Evolutionary conservation across 1,140 invertebrate species (phyloP).

Genomic region (Zaprionus lachaisei): DNA sequence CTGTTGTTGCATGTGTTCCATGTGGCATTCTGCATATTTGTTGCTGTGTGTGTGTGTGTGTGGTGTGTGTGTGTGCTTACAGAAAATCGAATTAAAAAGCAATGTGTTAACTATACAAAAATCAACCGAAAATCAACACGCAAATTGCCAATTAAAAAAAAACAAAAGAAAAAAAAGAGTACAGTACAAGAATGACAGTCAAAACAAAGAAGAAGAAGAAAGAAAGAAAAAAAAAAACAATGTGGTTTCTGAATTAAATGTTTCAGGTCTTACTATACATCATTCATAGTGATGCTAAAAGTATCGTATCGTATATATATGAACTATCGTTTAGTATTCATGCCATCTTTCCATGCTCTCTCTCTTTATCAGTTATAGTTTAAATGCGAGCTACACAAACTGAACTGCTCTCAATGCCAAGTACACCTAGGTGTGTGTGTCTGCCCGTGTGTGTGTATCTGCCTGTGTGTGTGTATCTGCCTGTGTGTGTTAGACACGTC

Average conservation of each 20-base stretch:
- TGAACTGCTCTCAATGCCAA: neutral
- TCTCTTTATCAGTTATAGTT: neutral
- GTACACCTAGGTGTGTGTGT: neutral
- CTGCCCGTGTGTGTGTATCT: neutral
- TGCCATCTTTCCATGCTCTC: neutral
- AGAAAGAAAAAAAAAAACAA: neutral
- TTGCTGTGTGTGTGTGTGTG: conserved; percentile 3
- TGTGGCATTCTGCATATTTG: conserved; percentile 7
- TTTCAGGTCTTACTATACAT: neutral
- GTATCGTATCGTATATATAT: neutral
- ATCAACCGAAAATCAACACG: conserved; percentile 3
- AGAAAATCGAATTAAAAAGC: neutral
- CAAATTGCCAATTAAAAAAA: neutral
- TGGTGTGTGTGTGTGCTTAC: conserved; percentile 7
- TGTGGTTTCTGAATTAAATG: neutral
- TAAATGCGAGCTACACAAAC: conserved; percentile 2
- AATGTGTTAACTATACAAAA: neutral
- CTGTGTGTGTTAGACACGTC: conserved; percentile 8
- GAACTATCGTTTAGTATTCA: neutral
- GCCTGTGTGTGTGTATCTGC: neutral
- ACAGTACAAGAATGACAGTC: neutral
- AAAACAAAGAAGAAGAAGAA: neutral
- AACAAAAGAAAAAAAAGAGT: neutral
- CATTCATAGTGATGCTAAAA: conserved; percentile 1
- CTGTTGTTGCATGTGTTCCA: conserved; percentile 12